Percentiles rank a stretch among this genome's conserved stretches.
Conservation (phyloP, 1,140 invertebrate genomes). For the Ridgeia piscesae region DNA sequence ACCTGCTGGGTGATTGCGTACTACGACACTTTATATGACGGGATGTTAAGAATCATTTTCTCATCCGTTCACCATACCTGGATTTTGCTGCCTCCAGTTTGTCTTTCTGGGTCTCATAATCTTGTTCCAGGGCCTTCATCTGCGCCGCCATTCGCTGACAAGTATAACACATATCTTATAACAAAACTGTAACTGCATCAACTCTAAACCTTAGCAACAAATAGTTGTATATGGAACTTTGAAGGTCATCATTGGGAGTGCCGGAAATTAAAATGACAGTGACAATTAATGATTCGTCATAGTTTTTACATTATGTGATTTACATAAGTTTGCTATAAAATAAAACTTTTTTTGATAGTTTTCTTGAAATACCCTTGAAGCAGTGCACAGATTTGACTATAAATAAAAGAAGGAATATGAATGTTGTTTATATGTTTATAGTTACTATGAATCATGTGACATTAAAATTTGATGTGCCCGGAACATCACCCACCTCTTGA, state of each 20-base stretch:
- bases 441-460: not conserved
- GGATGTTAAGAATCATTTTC: not conserved
- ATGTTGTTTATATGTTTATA: not conserved
- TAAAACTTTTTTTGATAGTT: too few species aligned
- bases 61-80: conserved; percentile 37
- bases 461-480: not conserved
- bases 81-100: conserved; percentile 54
- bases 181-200: not conserved
- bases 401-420: too few species aligned
- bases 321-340: not conserved
- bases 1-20: too few species aligned
- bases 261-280: not conserved
- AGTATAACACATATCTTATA: not conserved
- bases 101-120: conserved; percentile 48
- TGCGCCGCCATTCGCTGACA: conserved; percentile 38
- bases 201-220: not conserved
- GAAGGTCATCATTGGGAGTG: not conserved
- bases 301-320: not conserved
- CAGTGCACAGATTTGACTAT: too few species aligned
- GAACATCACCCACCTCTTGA: conserved; percentile 43
- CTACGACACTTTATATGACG: too few species aligned
- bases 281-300: not conserved
- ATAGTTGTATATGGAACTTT: conserved; percentile 9
- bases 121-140: conserved; percentile 50
- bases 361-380: too few species aligned